These are phyloP conservation scores for Sturmia bella DNA, from an alignment of 2,888 invertebrate species.

Conservation along the genomic window DNA sequence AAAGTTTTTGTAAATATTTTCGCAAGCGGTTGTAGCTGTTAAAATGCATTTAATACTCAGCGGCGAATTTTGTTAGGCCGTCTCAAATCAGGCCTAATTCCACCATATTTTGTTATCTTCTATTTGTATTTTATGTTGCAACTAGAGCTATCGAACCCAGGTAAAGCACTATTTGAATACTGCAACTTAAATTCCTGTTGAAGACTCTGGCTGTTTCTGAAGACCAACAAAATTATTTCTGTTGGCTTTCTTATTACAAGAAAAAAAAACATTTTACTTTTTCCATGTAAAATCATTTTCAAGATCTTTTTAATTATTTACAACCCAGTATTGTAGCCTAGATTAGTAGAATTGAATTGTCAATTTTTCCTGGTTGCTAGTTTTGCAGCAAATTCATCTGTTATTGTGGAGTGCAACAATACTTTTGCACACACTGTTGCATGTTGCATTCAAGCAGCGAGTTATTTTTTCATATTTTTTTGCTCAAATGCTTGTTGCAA, in stretches of 20 bases:
- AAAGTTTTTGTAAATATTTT: constrained; percentile 24
- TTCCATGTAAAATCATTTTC: neutral
- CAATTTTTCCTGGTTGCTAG: constrained; percentile 20
- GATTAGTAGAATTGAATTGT: neutral
- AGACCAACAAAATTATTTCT: no score
- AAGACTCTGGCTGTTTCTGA: no score
- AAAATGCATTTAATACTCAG: neutral
- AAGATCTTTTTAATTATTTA: constrained; percentile 1
- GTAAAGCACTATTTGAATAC: no score
- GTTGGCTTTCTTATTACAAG: no score
- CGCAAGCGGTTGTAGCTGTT: constrained; percentile 11
- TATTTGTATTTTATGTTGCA: no score
- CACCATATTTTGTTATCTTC: no score
- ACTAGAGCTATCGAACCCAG: no score
- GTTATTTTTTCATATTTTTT: constrained; percentile 5
- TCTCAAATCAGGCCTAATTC: no score
- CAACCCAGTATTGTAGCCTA: neutral
- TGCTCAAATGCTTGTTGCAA: constrained; percentile 21
- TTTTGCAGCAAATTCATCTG: constrained; percentile 10
- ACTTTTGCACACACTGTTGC: constrained; percentile 42
- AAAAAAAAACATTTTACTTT: neutral
- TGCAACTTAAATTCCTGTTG: no score
- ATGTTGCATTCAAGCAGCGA: constrained; percentile 44
- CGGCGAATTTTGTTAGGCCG: no score
- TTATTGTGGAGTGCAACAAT: constrained; percentile 30